Evolutionary conservation across 2,797 vertebrate species (phyloP), one percentile per base, ranked within the genome.

Genomic region (Mus caroli): DNA sequence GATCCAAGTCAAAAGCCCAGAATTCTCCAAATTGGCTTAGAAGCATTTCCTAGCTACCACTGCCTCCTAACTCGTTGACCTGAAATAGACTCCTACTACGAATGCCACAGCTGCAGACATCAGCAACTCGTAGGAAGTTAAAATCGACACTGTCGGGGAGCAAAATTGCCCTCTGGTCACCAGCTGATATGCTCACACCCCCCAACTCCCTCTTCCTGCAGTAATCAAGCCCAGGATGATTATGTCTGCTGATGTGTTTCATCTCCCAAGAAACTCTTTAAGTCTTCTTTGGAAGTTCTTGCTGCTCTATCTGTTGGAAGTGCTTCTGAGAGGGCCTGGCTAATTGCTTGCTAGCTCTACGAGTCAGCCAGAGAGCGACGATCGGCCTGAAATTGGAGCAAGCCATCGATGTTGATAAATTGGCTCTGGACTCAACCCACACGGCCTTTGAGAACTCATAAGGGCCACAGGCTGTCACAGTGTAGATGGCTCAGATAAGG

Each of bases 21-120:
- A 90, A 95, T 88, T 97, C 91, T 94, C 87, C 64, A 86, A 94
- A 95, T 88, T 92, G 90, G 54, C 90, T 97, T 90, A 67, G 85
- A 94, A 95, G 77, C 87, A 58, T 92, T 87, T 96, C 46, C 79
- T 78, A 94, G 89, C 46, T 87, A 89, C 52, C 58, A 91, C 0
- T 46, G 86, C 71, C 64, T 97, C 89, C 67, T 85, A 95, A 94
- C 79, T 95, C 64, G 92, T 85, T 86, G 77, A 71, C 50, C 79
- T 31, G 89, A 96, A 96, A 95, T 96, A 97, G 84, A 91, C 1
- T 84, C 19, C 52, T 46, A 76, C 69, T 62, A 34, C 26, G 54
- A 90, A 46, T 28, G 11, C 15, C 37, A 84, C 60, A 78, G 77
- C 90, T 92, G 60, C 94, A 82, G 79, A 91, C 46, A 69, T 79